Evolutionary conservation across 2,888 invertebrate species (phyloP).

Genomic region (Tinea trinotella): DNA sequence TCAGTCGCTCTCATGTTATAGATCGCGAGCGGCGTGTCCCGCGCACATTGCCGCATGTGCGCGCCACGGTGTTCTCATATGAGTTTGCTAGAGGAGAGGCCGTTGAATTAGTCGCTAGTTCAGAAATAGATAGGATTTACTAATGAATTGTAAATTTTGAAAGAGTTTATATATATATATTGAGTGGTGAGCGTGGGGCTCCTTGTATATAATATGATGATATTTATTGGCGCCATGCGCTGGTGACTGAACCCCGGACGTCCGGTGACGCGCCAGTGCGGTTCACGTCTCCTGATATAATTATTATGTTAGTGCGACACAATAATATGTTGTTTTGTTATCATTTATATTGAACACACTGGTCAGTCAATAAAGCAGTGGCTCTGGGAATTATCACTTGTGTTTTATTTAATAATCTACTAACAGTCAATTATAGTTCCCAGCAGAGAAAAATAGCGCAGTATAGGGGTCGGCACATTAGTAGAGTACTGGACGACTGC

Average conservation of each 20-base stretch:
- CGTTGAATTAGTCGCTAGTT: not conserved
- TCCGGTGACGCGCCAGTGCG: constrained; percentile 54
- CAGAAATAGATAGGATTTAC: constrained; percentile 26
- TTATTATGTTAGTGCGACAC: constrained; percentile 64
- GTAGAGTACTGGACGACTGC: no score
- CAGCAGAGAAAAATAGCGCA: no score
- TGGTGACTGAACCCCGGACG: constrained; percentile 47
- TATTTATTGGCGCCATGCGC: constrained; percentile 64
- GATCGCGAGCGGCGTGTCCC: not conserved
- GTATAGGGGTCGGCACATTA: no score
- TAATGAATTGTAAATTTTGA: constrained; percentile 45
- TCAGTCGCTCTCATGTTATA: not conserved
- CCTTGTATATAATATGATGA: constrained; percentile 57
- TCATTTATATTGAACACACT: constrained; percentile 71
- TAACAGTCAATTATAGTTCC: no score
- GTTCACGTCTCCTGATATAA: no score
- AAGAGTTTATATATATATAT: constrained; percentile 30
- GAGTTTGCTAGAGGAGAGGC: not conserved
- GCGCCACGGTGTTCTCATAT: no score
- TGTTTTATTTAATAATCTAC: constrained; percentile 4
- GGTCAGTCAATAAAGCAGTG: constrained; percentile 73
- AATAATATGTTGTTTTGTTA: constrained; percentile 72
- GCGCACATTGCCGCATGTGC: no score
- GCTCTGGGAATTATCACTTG: constrained; percentile 53
- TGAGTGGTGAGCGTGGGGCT: constrained; percentile 10